These are phyloP conservation scores for Cairina moschata DNA, from an alignment of 2,113 vertebrate species.

Conservation along the genomic window DNA sequence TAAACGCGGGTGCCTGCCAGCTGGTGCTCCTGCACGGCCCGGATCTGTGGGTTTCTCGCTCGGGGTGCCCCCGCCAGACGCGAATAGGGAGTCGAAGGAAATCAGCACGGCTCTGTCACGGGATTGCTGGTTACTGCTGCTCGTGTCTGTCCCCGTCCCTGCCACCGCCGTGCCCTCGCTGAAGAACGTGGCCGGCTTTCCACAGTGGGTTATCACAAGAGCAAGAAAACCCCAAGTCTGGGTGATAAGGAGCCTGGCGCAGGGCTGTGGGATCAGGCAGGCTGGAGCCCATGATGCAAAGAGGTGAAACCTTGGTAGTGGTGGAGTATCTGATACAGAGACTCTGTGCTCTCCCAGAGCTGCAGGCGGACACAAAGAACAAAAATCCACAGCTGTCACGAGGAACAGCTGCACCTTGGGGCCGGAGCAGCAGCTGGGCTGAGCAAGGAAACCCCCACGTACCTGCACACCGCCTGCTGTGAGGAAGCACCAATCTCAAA, in stretches of 20 bases:
- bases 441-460: background rate
- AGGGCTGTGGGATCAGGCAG: background rate
- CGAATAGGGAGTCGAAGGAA: fast-evolving
- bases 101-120: background rate
- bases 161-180: background rate
- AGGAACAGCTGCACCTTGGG: background rate
- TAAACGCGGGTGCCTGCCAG: background rate
- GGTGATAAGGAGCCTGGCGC: background rate
- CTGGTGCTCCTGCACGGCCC: background rate
- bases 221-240: background rate
- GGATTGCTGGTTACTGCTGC: background rate
- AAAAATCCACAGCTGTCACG: background rate
- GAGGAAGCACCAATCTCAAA: background rate
- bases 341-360: background rate
- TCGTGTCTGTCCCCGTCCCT: background rate
- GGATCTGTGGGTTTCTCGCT: background rate
- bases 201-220: background rate
- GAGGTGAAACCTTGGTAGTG: background rate
- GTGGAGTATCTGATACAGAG: background rate
- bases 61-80: background rate
- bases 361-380: background rate
- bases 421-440: background rate
- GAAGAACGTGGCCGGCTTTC: fast-evolving
- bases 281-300: fast-evolving
- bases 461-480: background rate